These are phyloP conservation scores for Tichodroma muraria DNA, from an alignment of 2,113 vertebrate species.

Conservation along the genomic window DNA sequence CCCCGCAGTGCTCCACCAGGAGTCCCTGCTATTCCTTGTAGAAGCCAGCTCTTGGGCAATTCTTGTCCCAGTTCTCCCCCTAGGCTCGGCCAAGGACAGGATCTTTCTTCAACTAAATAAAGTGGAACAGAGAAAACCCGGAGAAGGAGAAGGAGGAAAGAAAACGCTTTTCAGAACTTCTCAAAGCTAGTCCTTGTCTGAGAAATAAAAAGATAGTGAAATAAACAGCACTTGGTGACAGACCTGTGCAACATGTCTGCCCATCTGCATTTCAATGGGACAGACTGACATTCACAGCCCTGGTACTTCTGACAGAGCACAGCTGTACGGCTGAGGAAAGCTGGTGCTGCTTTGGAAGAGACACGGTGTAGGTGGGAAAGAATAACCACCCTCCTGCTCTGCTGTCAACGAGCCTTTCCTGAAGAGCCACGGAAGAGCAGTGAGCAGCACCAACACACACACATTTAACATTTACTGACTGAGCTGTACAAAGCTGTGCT, in stretches of 20 bases:
- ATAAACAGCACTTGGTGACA: not conserved
- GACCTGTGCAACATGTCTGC: not conserved
- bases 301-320: not conserved
- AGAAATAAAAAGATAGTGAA: not conserved
- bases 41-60: not conserved
- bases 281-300: not conserved
- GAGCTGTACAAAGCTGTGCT: not conserved
- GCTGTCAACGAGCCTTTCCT: not conserved
- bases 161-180: not conserved
- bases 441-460: not conserved
- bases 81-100: not conserved
- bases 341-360: not conserved
- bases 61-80: not conserved
- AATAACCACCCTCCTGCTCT: not conserved
- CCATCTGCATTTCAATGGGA: not conserved
- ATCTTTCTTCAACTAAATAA: not conserved
- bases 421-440: not conserved
- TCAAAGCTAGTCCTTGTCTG: not conserved
- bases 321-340: not conserved
- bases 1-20: not conserved
- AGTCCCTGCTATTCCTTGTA: not conserved
- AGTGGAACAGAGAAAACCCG: not conserved
- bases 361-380: not conserved
- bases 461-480: not conserved
- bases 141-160: not conserved